These are phyloP conservation scores for Lingula anatina DNA, from an alignment of 2,888 invertebrate species.

Conservation along the genomic window DNA sequence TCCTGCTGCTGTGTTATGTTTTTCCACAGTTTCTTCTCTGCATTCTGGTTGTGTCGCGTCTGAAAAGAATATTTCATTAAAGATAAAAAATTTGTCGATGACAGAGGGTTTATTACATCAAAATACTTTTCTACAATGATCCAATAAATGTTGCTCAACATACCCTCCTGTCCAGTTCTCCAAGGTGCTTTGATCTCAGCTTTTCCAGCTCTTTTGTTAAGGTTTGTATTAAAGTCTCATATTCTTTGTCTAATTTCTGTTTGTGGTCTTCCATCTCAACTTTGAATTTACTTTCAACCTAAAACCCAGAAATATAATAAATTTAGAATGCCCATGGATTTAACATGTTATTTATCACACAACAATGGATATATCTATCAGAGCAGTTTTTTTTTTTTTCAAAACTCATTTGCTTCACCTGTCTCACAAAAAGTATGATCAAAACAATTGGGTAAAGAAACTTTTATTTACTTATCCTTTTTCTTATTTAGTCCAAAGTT, in stretches of 20 bases:
- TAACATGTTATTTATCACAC: background rate
- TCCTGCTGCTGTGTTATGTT: slow-evolving; percentile 86
- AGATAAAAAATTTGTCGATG: too few species aligned
- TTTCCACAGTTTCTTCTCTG: slow-evolving; percentile 91
- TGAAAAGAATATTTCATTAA: too few species aligned
- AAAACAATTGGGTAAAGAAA: background rate
- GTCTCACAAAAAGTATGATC: background rate
- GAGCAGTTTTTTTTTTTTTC: background rate
- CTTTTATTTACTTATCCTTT: background rate
- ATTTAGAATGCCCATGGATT: background rate
- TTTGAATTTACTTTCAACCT: slow-evolving; percentile 92
- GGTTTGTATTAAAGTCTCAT: slow-evolving; percentile 84
- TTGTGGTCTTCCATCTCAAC: slow-evolving; percentile 97
- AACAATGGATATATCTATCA: too few species aligned
- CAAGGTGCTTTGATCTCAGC: slow-evolving; percentile 65
- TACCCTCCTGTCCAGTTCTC: slow-evolving; percentile 56
- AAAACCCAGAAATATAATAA: slow-evolving; percentile 10
- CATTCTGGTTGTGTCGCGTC: too few species aligned
- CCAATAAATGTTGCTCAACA: too few species aligned
- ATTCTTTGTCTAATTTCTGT: slow-evolving; percentile 90
- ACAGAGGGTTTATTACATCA: too few species aligned
- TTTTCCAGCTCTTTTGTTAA: slow-evolving; percentile 89
- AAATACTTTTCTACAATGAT: background rate
- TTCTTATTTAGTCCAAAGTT: too few species aligned
- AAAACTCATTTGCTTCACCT: background rate